Base-by-base conservation (phyloP, 1,140 invertebrate species). In the Drosophila ercepeae region DNA sequence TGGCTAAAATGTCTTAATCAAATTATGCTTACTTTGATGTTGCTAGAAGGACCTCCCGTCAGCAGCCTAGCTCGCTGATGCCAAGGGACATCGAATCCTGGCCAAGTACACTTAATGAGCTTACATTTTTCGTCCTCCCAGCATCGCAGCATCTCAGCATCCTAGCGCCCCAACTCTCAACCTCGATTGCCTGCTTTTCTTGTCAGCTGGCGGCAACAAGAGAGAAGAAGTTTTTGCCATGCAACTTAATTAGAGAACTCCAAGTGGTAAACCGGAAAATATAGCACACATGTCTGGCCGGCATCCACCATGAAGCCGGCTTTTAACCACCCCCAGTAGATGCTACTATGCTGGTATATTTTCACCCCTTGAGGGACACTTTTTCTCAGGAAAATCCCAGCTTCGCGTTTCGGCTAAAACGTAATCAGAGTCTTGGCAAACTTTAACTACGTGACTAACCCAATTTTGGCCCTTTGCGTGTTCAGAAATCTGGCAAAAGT, bases 11-110 rank as follows among this genome's bases (percentile, higher is more conserved):
- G 83, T 88, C 82, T 88, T 88, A 88, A 88, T 88, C 82, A 88
- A 88, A 88, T 88, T 88, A 88, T 88, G 82, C 82, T 88, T 88
- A 88, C 82, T 88, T 88, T 88, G 82, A 88, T 88, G 83, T 86
- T 86, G 78, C 54, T 61, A 16, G 39, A 69, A 72, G 63, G 59
- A 53, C 55, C 52, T 46, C 46, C 29, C 53, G 45, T 14, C 42
- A 16, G 39, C 8, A 16, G 14, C 39, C 14, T 16, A 16, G 51
- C 46, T 63, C 42, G 13, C 53, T 16, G 23, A 7, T 41, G 57
- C 49, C 39, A 61, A 60, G 70, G 53, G 52, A 74, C 52, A 63
- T 55, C 53, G 67, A 64, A 46, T 72, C 70, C 39, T 84, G 78
- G 65, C 61, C 76, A 81, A 86, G 55, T 71, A 78, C 82, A 86